phyloP scores from a whole-genome alignment of 2,113 vertebrate genomes.

The Stictonetta naevosa region DNA sequence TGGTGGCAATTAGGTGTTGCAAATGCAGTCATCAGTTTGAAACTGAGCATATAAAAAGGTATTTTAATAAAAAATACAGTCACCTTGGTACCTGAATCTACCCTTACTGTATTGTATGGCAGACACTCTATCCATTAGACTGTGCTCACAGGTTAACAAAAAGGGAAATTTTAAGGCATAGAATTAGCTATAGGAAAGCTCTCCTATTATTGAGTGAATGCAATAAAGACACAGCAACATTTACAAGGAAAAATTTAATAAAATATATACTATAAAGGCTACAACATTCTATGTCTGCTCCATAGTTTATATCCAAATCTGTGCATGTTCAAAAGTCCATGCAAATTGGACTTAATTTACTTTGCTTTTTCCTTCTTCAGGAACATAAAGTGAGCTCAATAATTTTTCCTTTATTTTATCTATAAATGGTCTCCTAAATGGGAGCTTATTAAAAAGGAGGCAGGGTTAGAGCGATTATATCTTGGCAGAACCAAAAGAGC shows the following conservation, averaged over 20 bases:
- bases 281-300: constrained; percentile 42
- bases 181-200: constrained; percentile 70
- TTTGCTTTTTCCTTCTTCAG: constrained; percentile 36
- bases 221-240: constrained; percentile 65
- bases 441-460: constrained; percentile 39
- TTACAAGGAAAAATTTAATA: constrained; percentile 71
- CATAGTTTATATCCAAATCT: constrained; percentile 10
- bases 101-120: constrained; percentile 50
- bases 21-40: constrained; percentile 68
- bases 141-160: constrained; percentile 62
- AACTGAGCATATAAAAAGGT: constrained; percentile 67
- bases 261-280: constrained; percentile 61
- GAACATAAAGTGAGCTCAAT: constrained; percentile 27
- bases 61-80: constrained; percentile 69
- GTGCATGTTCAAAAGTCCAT: not conserved
- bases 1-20: constrained; percentile 74
- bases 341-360: constrained; percentile 57
- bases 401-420: constrained; percentile 45
- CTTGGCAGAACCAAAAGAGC: constrained; percentile 20
- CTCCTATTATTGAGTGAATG: constrained; percentile 43
- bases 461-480: constrained; percentile 5
- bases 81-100: constrained; percentile 42
- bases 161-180: constrained; percentile 57
- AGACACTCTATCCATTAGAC: constrained; percentile 21
- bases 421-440: constrained; percentile 48